Evolutionary conservation across 2,113 vertebrate species (phyloP), one percentile per base, ranked within the genome.

Genomic region (Saiga tatarica): DNA sequence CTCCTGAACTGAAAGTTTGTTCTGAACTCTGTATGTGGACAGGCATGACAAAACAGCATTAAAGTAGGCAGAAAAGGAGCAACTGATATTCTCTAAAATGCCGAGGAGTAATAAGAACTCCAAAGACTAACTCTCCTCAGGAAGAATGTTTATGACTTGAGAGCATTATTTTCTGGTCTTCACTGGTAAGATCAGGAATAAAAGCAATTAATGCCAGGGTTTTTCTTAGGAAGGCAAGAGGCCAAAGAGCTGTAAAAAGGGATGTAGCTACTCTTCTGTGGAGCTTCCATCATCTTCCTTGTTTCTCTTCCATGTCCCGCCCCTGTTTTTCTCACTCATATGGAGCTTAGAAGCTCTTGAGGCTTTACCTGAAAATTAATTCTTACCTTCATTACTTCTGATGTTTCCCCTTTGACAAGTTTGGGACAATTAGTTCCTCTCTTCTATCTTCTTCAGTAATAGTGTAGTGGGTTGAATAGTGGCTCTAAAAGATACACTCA

Each of bases 261-360:
- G 5, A 16, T 12, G 2, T 1, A 84, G 11, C 5, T 50, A 0
- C 15, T 50, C 14, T 59, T 28, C 15, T 11, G 28, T 28, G n/a
- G 14, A 53, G 52, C 9, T 47, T 71, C 42, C n/a, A 11, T 53
- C 23, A 19, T 33, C 47, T 67, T 5, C 50, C 12, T 50, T 2
- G 21, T 42, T 88, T 30, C 26, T 62, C 5, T 84, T 78, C 50
- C 9, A 19, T 17, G 67, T 62, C 33, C 36, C n/a, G 10, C 1
- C 82, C 33, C 60, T 74, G 7, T 8, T 76, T 55, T 59, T 21
- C 15, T 59, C 14, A 9, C 5, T 91, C 33, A 30, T 2, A 0
- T 2, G 19, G 2, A 74, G 2, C 12, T 36, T 50, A 8, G 5
- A 91, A 12, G 6, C 9, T 15, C 17, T 5, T 25, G 26, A 39